A percentile compares a stretch with the other conserved stretches of the same genome.
These are phyloP conservation scores for Pseudochirops corinnae DNA, from an alignment of 2,797 vertebrate species.

Conservation along the genomic window DNA sequence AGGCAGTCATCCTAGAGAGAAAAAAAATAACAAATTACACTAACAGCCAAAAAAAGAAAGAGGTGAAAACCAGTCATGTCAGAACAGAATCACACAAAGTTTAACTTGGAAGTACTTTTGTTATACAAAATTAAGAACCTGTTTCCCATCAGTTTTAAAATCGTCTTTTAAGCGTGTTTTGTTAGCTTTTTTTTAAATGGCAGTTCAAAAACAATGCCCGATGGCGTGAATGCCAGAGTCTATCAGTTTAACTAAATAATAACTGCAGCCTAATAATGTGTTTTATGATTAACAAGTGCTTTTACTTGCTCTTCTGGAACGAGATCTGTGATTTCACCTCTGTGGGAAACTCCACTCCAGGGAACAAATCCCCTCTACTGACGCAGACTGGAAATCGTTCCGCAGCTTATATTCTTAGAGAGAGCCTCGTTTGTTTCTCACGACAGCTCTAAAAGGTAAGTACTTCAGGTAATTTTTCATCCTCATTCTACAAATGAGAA, in stretches of 20 bases:
- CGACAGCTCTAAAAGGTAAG: neutral
- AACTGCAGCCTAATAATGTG: neutral
- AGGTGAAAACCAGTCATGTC: slow-evolving; percentile 32
- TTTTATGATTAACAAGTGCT: neutral
- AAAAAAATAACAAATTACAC: neutral
- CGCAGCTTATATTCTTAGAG: neutral
- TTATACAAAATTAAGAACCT: neutral
- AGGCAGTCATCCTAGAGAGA: slow-evolving; percentile 94
- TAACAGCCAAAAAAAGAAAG: slow-evolving; percentile 6
- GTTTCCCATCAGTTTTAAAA: neutral
- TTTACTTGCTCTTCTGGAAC: neutral
- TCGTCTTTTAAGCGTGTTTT: neutral
- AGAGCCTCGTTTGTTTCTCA: neutral
- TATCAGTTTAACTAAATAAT: neutral
- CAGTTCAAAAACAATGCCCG: neutral
- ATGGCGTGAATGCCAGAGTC: neutral
- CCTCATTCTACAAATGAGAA: neutral
- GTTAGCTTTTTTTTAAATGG: neutral
- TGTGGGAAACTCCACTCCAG: neutral
- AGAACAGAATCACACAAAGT: slow-evolving; percentile 59
- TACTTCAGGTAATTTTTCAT: neutral
- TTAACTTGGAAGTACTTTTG: slow-evolving; percentile 7
- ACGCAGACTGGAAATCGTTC: neutral
- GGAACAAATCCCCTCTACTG: neutral
- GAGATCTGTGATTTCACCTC: neutral